These are phyloP conservation scores for Anhinga rufa DNA, from an alignment of 2,113 vertebrate species.

Conservation along the genomic window DNA sequence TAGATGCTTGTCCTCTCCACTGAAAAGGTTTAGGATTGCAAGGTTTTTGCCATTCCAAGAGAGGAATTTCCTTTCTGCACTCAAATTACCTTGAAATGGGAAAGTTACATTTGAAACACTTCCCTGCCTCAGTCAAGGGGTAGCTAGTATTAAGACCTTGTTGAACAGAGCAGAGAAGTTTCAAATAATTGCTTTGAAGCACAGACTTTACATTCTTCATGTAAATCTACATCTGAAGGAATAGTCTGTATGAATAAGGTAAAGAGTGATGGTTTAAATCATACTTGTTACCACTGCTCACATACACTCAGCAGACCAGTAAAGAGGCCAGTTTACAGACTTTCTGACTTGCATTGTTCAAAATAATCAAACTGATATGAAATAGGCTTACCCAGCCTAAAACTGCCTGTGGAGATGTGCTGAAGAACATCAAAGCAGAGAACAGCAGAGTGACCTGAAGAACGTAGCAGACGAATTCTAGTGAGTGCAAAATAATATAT, in stretches of 20 bases:
- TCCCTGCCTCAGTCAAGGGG: not conserved
- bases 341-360: not conserved
- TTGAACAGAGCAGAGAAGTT: not conserved
- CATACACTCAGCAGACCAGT: not conserved
- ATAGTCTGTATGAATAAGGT: not conserved
- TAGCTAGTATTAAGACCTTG: not conserved
- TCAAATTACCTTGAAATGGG: not conserved
- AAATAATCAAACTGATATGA: not conserved
- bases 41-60: not conserved
- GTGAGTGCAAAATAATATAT: not conserved
- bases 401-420: not conserved
- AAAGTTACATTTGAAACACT: not conserved
- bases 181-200: not conserved
- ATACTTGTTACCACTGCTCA: not conserved
- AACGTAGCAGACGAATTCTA: not conserved
- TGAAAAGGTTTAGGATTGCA: not conserved
- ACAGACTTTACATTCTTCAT: not conserved
- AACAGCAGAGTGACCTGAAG: not conserved
- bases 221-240: not conserved
- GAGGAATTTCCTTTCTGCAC: not conserved
- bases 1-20: not conserved
- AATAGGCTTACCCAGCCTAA: not conserved
- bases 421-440: not conserved
- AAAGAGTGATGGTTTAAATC: not conserved
- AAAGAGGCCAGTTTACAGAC: not conserved